Percentiles rank a stretch among this genome's conserved stretches.
These are phyloP conservation scores for Sus scrofa DNA, from an alignment of 2,113 vertebrate genomes.

Conservation along the genomic window T2T-Sscrofa CM000812.6:235197501-235198000, in stretches of 20 bases:
- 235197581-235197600: background rate
- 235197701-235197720: conserved; percentile 53
- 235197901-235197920: background rate
- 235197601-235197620: conserved; percentile 66
- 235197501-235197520: background rate
- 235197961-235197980: background rate
- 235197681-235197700: conserved; percentile 43
- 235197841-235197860: background rate
- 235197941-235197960: background rate
- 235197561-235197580: background rate
- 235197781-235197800: conserved; percentile 25
- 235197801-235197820: background rate
- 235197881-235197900: background rate
- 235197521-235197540: background rate
- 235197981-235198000: conserved; percentile 57
- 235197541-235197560: background rate
- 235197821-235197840: background rate
- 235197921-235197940: background rate
- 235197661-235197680: conserved; percentile 42
- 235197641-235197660: conserved; percentile 33
- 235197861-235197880: background rate
- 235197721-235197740: conserved; percentile 25
- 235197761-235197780: conserved; percentile 24
- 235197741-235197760: conserved; percentile 37
- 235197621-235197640: conserved; percentile 31